Conservation (phyloP, 2,113 vertebrate species). For the Marmota flaviventris region DNA sequence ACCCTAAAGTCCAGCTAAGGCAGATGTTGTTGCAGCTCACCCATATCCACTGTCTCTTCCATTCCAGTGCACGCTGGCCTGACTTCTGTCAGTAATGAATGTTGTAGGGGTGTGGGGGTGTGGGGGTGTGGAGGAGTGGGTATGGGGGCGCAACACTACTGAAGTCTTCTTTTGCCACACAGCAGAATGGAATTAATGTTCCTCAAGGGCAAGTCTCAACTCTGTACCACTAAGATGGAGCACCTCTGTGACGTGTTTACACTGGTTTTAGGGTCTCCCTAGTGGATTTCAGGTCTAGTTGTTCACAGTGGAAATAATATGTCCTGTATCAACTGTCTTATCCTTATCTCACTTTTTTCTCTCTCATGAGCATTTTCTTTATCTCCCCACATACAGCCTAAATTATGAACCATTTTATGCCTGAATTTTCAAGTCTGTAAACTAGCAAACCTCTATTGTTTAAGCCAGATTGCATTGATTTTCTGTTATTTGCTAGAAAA, state of each 20-base stretch:
- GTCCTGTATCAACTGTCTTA: neutral
- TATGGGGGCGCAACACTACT: neutral
- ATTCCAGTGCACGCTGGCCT: neutral
- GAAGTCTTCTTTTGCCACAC: neutral
- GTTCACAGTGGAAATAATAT: neutral
- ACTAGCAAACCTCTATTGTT: constrained; percentile 1
- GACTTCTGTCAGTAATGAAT: neutral
- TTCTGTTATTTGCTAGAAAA: constrained; percentile 35
- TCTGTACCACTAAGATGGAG: neutral
- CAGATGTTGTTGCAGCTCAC: neutral
- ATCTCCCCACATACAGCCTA: neutral
- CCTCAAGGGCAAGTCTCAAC: neutral
- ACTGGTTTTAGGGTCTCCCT: neutral
- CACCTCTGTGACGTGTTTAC: neutral
- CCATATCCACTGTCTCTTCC: neutral
- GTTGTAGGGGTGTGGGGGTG: neutral
- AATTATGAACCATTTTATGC: neutral
- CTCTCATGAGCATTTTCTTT: neutral
- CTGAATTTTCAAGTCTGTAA: neutral
- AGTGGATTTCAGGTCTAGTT: constrained; percentile 19
- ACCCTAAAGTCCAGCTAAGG: neutral
- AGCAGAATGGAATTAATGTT: neutral
- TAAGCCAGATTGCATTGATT: neutral
- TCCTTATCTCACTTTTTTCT: neutral
- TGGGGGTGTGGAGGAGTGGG: too few species aligned